These are phyloP conservation scores for Branchipolynoe longqiensis DNA, from an alignment of 2,888 invertebrate species.

Conservation along the genomic window DNA sequence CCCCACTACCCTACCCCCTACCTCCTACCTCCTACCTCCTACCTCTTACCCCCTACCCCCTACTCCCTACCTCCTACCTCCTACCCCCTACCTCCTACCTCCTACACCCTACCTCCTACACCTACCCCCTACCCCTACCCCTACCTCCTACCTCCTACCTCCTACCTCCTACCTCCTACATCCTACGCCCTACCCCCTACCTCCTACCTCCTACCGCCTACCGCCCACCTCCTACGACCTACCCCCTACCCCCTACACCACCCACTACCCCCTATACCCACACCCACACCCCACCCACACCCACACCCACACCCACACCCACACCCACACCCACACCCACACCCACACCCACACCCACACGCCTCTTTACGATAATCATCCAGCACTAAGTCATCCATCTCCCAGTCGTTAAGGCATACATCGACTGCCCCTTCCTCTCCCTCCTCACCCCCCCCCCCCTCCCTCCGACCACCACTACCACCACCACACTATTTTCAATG, in stretches of 20 bases:
- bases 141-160: neutral
- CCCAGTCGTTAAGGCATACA: neutral
- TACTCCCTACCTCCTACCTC: neutral
- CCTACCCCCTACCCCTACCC: no score
- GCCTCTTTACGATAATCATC: slow-evolving; percentile 1
- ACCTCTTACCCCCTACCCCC: no score
- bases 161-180: neutral
- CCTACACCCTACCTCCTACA: no score
- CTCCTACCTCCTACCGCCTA: no score
- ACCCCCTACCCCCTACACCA: no score
- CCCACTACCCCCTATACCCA: neutral
- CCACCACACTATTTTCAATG: neutral
- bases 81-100: no score
- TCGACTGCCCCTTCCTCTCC: neutral
- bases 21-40: neutral
- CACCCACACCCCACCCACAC: no score
- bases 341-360: neutral
- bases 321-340: neutral
- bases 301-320: neutral
- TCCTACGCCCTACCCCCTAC: neutral
- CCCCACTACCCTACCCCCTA: neutral
- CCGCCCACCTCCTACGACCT: neutral
- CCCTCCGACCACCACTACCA: neutral
- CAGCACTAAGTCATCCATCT: neutral
- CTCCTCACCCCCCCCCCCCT: neutral